phyloP scores from a whole-genome alignment of 2,113 vertebrate species.

The Scophthalmus maximus region DNA sequence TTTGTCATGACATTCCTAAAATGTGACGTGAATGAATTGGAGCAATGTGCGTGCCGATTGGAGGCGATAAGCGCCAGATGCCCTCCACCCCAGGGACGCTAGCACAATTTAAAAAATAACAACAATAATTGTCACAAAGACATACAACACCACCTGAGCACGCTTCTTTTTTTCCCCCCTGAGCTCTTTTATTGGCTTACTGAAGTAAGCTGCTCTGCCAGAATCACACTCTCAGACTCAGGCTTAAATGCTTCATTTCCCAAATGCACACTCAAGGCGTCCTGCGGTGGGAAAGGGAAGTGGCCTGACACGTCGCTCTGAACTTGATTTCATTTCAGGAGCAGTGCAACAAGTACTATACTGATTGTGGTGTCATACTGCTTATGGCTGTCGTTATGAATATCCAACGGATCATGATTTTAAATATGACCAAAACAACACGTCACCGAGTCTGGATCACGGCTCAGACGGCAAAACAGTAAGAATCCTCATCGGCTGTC shows the following conservation, averaged over 20 bases:
- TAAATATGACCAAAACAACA: constrained; percentile 1
- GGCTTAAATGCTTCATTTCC: constrained; percentile 1
- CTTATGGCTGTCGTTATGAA: too few relatives aligned
- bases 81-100: background rate
- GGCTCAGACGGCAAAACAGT: background rate
- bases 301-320: background rate
- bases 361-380: too few relatives aligned
- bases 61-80: background rate
- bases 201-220: background rate
- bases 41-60: background rate
- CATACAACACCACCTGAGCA: constrained; percentile 7
- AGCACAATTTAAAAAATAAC: background rate
- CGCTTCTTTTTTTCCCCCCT: background rate
- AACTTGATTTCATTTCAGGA: constrained; percentile 7
- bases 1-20: constrained; percentile 3
- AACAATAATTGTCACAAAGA: background rate
- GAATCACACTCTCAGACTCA: background rate
- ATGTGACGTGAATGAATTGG: background rate
- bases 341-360: background rate
- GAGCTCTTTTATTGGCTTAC: too few relatives aligned
- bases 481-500: background rate
- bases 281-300: background rate
- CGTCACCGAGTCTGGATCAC: background rate
- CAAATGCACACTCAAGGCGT: constrained; percentile 21
- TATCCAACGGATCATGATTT: too few relatives aligned